These are phyloP conservation scores for Coleophora deauratella DNA, from an alignment of 2,888 invertebrate species.

Conservation along the genomic window DNA sequence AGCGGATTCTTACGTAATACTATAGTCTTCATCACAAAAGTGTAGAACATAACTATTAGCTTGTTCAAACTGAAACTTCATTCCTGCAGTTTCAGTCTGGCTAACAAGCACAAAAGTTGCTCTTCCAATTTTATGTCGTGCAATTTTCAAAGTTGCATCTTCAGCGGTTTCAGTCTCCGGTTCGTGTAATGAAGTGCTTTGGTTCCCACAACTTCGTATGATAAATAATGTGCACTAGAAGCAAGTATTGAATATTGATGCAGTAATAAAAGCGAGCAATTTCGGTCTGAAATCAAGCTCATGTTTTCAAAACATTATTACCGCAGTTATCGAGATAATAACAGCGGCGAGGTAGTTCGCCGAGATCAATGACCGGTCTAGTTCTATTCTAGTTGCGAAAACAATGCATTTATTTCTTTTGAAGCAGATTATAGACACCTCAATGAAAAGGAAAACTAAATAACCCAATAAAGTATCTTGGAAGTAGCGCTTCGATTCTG, in stretches of 20 bases:
- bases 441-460: too few relatives aligned
- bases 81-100: too few relatives aligned
- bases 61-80: background rate
- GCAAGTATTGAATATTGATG: slow-evolving; percentile 20
- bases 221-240: background rate
- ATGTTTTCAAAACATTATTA: slow-evolving; percentile 49
- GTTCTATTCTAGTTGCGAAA: slow-evolving; percentile 54
- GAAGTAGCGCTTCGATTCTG: too few relatives aligned
- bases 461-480: too few relatives aligned
- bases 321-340: slow-evolving; percentile 54
- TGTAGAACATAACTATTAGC: too few relatives aligned
- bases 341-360: slow-evolving; percentile 26
- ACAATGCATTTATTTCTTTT: background rate
- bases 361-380: slow-evolving; percentile 57
- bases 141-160: background rate
- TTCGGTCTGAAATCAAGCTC: slow-evolving; percentile 38
- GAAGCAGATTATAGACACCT: too few relatives aligned
- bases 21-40: too few relatives aligned
- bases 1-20: slow-evolving; percentile 3
- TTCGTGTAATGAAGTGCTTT: background rate
- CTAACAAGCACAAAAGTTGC: too few relatives aligned
- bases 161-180: background rate
- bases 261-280: slow-evolving; percentile 22
- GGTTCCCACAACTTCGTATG: background rate
- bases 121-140: too few relatives aligned